Conservation (phyloP, 2,113 vertebrate genomes). For the Clinocottus analis region DNA sequence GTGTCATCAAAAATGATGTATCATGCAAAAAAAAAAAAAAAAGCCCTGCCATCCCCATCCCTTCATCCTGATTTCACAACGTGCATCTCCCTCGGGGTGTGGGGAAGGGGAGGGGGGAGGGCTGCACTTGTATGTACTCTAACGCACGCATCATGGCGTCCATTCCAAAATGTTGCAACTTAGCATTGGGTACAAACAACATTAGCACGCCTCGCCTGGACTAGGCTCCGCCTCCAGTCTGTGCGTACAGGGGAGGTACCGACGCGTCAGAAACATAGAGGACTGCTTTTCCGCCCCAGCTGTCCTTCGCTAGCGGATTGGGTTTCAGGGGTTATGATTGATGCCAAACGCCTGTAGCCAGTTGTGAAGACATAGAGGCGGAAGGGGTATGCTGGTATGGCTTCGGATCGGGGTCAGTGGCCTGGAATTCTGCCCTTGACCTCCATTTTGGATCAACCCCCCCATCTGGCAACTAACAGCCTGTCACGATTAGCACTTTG, state of each 20-base stretch:
- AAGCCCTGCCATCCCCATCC: no score
- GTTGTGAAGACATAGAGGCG: constrained; percentile 87
- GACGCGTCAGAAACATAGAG: constrained; percentile 55
- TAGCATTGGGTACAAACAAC: neutral
- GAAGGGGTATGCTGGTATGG: constrained; percentile 44
- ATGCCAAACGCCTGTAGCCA: constrained; percentile 91
- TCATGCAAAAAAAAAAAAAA: constrained; percentile 1
- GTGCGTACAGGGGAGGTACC: constrained; percentile 16
- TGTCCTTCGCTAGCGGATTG: constrained; percentile 90
- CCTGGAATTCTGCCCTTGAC: constrained; percentile 72
- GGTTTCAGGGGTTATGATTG: constrained; percentile 90
- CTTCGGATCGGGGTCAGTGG: constrained; percentile 67
- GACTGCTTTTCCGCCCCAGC: constrained; percentile 82
- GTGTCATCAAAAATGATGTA: neutral
- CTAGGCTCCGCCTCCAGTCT: constrained; percentile 49
- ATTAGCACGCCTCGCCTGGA: constrained; percentile 9
- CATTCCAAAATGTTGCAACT: constrained; percentile 23
- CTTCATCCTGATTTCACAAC: constrained; percentile 9
- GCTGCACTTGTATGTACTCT: neutral
- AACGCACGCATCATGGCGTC: neutral
- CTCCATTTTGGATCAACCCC: constrained; percentile 59
- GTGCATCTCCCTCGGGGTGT: neutral
- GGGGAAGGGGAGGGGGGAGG: no score
- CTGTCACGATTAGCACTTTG: constrained; percentile 37
- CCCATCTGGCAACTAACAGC: constrained; percentile 43